Conservation (phyloP, 2,113 vertebrate species). For the Nesospiza acunhae region DNA sequence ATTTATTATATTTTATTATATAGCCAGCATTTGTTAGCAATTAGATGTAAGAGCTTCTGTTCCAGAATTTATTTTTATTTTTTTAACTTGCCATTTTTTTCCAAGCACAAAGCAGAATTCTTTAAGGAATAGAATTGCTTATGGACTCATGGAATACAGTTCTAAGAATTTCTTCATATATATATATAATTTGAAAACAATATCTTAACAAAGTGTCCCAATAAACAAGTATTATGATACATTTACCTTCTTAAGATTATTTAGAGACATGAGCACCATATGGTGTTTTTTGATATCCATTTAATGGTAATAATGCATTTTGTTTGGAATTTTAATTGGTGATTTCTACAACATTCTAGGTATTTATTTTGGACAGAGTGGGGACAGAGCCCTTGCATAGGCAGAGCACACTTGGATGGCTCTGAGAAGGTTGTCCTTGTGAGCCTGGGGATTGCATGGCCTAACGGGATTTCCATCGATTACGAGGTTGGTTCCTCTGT, state of each 20-base stretch:
- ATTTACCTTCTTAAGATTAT: not conserved
- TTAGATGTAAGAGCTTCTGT: not conserved
- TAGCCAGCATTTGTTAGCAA: not conserved
- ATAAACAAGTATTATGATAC: not conserved
- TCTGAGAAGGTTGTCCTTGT: constrained; percentile 92
- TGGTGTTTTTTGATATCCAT: not conserved
- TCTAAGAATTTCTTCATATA: not conserved
- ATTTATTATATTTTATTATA: too few species aligned
- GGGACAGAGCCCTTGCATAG: constrained; percentile 94
- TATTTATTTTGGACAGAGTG: constrained; percentile 99
- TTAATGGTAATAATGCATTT: not conserved
- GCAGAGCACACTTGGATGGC: constrained; percentile 90
- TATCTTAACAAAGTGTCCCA: not conserved
- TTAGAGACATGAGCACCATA: not conserved
- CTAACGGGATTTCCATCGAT: constrained; percentile 96
- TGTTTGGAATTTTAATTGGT: not conserved
- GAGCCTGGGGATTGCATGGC: constrained; percentile 91
- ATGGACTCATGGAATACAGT: accelerated
- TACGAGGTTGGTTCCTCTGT: constrained; percentile 84
- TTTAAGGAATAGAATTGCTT: not conserved
- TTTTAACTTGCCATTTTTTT: not conserved
- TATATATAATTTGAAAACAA: not conserved
- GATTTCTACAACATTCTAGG: constrained; percentile 71
- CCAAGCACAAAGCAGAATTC: not conserved
- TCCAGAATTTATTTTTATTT: not conserved